Evolutionary conservation across 2,797 vertebrate genomes (phyloP), one percentile per base, ranked within the genome.

Genomic region (Linurgus olivaceus): DNA sequence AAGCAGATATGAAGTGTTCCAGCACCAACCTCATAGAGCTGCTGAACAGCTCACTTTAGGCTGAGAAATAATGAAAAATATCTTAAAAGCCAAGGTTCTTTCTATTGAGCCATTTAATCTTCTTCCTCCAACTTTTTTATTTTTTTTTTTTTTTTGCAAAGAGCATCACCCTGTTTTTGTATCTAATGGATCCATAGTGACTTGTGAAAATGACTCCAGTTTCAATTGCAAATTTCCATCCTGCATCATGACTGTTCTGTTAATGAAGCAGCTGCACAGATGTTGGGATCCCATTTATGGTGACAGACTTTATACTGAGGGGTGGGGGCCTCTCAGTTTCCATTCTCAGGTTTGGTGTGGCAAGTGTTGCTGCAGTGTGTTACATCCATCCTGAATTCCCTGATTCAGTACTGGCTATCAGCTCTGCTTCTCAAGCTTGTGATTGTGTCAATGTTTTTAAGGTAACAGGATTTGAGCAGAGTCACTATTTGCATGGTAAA

Each of bases 241-340:
- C 38, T 0, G 0, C 40, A 59, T 85, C 0, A 2, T 37, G 45
- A 45, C 24, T 4, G 3, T 61, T 67, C 54, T 82, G 38, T 45
- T 73, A 61, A 51, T 14, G 51, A 88, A 82, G 50, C n/a, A 61
- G 24, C 37, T 47, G 50, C 84, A 55, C 55, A 84, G 66, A 38
- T 67, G 50, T 11, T 68, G 40, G 38, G 59, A 61, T 88, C 31
- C 35, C 33, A 12, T 48, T 85, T 80, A 11, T 50, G 23, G 4
- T 15, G 71, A 48, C 44, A 28, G n/a, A 23, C 7, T 5, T 55
- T 16, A 45, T 16, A 45, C 51, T 48, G 42, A 65, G 33, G 24
- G 15, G 13, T 59, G 31, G 17, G 28, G 37, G 11, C 20, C 37
- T 23, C 26, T 58, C 47, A 24, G 8, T 47, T 92, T 42, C 35